Percentiles rank a stretch among this genome's conserved stretches.
These are phyloP conservation scores for Philopedon plagiatum DNA, from an alignment of 2,888 invertebrate species.

Conservation along the genomic window DNA sequence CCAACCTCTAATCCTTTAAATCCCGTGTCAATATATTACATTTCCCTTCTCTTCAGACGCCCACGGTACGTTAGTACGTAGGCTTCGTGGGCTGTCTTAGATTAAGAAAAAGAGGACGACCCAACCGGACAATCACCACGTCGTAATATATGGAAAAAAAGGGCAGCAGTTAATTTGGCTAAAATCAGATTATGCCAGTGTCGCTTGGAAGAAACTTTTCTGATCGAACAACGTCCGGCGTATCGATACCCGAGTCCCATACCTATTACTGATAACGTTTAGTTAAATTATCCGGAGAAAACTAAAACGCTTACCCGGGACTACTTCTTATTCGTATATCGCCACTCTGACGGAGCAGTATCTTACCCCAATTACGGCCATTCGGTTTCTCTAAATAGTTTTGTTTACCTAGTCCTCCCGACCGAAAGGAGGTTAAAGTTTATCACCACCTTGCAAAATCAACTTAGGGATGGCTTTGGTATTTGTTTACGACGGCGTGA, in stretches of 20 bases:
- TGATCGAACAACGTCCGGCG: not conserved
- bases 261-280: not conserved
- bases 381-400: slow-evolving; percentile 44
- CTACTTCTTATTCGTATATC: not conserved
- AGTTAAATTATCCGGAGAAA: slow-evolving; percentile 7
- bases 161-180: too few relatives aligned
- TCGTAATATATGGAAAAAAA: too few relatives aligned
- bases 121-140: too few relatives aligned
- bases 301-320: slow-evolving; percentile 15
- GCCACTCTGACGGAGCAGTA: slow-evolving; percentile 27
- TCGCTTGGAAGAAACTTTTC: too few relatives aligned
- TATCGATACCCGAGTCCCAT: not conserved
- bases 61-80: too few relatives aligned
- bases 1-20: too few relatives aligned
- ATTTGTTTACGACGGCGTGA: slow-evolving; percentile 19
- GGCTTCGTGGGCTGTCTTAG: too few relatives aligned
- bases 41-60: too few relatives aligned
- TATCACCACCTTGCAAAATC: slow-evolving; percentile 34
- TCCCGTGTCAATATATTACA: too few relatives aligned
- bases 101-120: too few relatives aligned
- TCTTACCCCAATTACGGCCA: slow-evolving; percentile 43
- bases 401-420: slow-evolving; percentile 42
- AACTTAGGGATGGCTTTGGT: slow-evolving; percentile 9
- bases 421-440: slow-evolving; percentile 32
- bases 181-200: too few relatives aligned